Percentiles rank a stretch among this genome's conserved stretches.
phyloP scores from a whole-genome alignment of 1,140 invertebrate species.

The Potamilus streckersoni region DNA sequence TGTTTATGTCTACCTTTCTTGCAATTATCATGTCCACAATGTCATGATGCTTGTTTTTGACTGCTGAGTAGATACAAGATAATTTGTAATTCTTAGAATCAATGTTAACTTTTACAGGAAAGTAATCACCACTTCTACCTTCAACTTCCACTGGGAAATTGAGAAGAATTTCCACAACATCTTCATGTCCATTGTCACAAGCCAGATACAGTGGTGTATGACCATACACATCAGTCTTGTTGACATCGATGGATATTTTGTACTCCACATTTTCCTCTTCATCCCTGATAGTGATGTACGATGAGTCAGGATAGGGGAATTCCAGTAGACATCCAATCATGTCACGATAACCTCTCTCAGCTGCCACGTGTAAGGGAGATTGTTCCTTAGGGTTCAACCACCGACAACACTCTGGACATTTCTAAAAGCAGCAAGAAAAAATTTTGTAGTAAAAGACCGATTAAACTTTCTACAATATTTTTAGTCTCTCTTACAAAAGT shows the following conservation, averaged over 20 bases:
- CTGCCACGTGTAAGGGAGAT: slow-evolving; percentile 91
- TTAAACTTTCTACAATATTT: too few species aligned
- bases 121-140: neutral
- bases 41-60: slow-evolving; percentile 80
- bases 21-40: slow-evolving; percentile 81
- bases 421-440: slow-evolving; percentile 25
- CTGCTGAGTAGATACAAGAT: slow-evolving; percentile 59
- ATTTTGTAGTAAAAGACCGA: too few species aligned
- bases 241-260: slow-evolving; percentile 42
- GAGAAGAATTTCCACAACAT: slow-evolving; percentile 51
- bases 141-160: slow-evolving; percentile 80
- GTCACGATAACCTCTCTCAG: slow-evolving; percentile 74
- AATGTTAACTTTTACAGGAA: slow-evolving; percentile 37
- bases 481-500: too few species aligned
- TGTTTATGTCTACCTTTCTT: slow-evolving; percentile 74
- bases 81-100: slow-evolving; percentile 7
- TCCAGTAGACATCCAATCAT: slow-evolving; percentile 86
- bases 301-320: slow-evolving; percentile 79
- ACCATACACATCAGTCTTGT: slow-evolving; percentile 48
- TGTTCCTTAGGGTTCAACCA: slow-evolving; percentile 73
- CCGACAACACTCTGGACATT: slow-evolving; percentile 23
- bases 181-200: slow-evolving; percentile 42
- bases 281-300: slow-evolving; percentile 37
- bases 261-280: slow-evolving; percentile 33
- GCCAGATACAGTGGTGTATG: slow-evolving; percentile 59